phyloP scores from a whole-genome alignment of 1,140 invertebrate genomes.

The Drosophila eugracilis region DNA sequence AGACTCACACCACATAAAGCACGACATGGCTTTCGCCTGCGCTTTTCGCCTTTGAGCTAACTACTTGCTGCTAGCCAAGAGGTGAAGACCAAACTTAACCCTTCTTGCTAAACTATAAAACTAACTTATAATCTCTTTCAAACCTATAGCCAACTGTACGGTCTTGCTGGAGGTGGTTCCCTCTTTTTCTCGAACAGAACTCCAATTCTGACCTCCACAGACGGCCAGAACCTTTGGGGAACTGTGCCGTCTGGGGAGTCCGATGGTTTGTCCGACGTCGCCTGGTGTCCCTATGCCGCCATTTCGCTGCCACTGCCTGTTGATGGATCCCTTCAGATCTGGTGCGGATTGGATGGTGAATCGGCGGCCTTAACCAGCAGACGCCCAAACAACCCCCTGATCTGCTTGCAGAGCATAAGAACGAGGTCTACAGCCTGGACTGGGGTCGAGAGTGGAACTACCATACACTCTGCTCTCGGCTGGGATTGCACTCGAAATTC shows the following conservation, averaged over 20 bases:
- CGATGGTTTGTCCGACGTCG: slow-evolving; percentile 92
- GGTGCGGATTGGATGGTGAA: slow-evolving; percentile 85
- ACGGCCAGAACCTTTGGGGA: slow-evolving; percentile 84
- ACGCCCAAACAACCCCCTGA: slow-evolving; percentile 79
- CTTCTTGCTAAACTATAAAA: no score
- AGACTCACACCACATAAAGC: slow-evolving; percentile 89
- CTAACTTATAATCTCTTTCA: not conserved
- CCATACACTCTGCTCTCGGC: slow-evolving; percentile 89
- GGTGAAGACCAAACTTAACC: slow-evolving; percentile 26
- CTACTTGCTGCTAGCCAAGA: slow-evolving; percentile 87
- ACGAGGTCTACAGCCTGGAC: slow-evolving; percentile 91
- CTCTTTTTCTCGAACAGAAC: slow-evolving; percentile 89
- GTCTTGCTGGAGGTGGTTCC: slow-evolving; percentile 90
- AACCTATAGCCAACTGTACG: slow-evolving; percentile 89
- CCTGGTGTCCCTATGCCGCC: slow-evolving; percentile 90
- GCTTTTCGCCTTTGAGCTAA: slow-evolving; percentile 90
- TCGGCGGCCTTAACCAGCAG: slow-evolving; percentile 86
- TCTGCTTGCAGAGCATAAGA: slow-evolving; percentile 81
- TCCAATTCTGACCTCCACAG: slow-evolving; percentile 83
- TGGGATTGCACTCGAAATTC: slow-evolving; percentile 92
- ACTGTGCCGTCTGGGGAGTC: slow-evolving; percentile 88
- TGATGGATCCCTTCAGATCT: slow-evolving; percentile 91
- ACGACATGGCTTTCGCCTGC: slow-evolving; percentile 91
- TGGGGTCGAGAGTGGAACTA: slow-evolving; percentile 90
- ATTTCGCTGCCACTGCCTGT: slow-evolving; percentile 90